phyloP scores from a whole-genome alignment of 1,140 invertebrate genomes.

The Centruroides sculpturatus region DNA sequence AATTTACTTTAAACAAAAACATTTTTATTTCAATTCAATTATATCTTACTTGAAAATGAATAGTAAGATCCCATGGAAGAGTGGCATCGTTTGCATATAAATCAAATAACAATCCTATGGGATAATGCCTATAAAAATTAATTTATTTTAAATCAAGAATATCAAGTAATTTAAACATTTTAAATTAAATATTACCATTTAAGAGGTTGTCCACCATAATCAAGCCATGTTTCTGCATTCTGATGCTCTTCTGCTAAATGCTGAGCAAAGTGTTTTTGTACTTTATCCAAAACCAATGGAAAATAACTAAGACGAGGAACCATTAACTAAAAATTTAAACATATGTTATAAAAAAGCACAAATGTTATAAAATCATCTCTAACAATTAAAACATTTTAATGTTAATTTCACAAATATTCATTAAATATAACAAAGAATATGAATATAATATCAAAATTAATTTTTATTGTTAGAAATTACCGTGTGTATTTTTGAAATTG shows the following conservation, averaged over 20 bases:
- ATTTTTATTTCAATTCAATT: neutral
- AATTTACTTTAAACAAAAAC: no score
- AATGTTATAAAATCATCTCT: neutral
- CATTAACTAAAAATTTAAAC: constrained; percentile 47
- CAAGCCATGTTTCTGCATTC: constrained; percentile 86
- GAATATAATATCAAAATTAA: no score
- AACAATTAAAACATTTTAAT: no score
- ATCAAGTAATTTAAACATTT: no score
- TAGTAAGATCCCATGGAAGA: constrained; percentile 82
- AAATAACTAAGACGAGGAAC: constrained; percentile 89
- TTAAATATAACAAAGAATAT: no score
- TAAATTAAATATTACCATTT: constrained; percentile 49
- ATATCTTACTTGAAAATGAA: constrained; percentile 59
- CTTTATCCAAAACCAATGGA: constrained; percentile 89
- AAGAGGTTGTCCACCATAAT: constrained; percentile 77
- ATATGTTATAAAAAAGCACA: neutral
- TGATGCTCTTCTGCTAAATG: constrained; percentile 65
- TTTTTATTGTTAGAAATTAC: no score
- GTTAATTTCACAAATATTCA: no score
- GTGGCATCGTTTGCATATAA: constrained; percentile 52
- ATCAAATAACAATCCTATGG: constrained; percentile 89
- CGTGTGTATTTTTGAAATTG: no score
- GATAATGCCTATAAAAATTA: constrained; percentile 56
- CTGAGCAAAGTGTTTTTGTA: constrained; percentile 75
- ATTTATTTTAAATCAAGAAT: no score